Base-by-base conservation (phyloP, 92 coral and sea anemone species). In the Isaurus tuberculatus region DNA sequence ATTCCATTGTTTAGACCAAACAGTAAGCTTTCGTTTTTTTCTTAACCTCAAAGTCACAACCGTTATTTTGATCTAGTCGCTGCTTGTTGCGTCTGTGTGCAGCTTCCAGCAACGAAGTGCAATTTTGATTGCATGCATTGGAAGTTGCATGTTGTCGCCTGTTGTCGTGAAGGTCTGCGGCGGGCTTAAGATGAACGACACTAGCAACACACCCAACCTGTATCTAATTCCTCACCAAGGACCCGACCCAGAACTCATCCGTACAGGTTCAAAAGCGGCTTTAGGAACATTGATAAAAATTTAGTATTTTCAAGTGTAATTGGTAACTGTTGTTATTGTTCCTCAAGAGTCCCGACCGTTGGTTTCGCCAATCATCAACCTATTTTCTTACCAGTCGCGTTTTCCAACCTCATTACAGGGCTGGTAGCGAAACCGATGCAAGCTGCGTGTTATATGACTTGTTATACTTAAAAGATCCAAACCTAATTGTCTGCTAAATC, bases 371-470 rank as follows among this genome's bases (percentile, higher is more conserved):
- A 33, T 34, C 80, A 0, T 74, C 80, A 46, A 74, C 80, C 31
- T 74, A 74, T 30, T 74, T 74, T 33, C 80, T 74, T 19, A 43
- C 80, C 80, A 8, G 65, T 74, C 5, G 80, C 80, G 65, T 32
- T 51, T 49, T 74, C 46, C n/a, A 74, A 74, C 67, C 80, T 74
- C 14, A 30, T 74, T n/a, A 74, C 80, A 14, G 80, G 65, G 23
- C 19, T 74, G 9, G 65, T 74, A 15, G 65, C 80, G 9, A 66
- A 74, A 31, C 65, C 80, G 1, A 74, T 57, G 66, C 80, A 74
- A 6, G 64, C 80, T 8, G 80, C 67, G 67, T 74, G 80, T 49
- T 74, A 29, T 17, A 74, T 74, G 80, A 74, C n/a, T n/a, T 74
- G 80, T 19, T 74, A 25, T 74, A 74, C 13, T 13, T 74, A 11